These are phyloP conservation scores for Rhyacophila evoluta DNA, from an alignment of 2,888 invertebrate species.

Conservation along the genomic window DNA sequence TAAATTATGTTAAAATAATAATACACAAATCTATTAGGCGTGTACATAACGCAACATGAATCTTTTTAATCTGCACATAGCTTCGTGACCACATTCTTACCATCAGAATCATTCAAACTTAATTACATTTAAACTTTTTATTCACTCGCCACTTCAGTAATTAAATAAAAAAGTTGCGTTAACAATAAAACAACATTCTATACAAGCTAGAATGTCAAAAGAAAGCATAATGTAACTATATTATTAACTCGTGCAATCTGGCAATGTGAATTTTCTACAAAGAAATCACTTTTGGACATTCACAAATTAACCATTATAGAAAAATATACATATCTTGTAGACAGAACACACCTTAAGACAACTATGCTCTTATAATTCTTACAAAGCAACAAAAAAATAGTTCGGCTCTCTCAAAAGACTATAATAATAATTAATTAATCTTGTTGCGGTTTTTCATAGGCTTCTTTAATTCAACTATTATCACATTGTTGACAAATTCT, in stretches of 20 bases:
- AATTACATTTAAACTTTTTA: not conserved
- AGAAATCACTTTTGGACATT: not conserved
- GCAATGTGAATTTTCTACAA: slow-evolving; percentile 4
- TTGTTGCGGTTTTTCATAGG: slow-evolving; percentile 8
- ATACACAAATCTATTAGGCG: slow-evolving; percentile 28
- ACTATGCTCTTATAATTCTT: not conserved
- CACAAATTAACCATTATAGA: not conserved
- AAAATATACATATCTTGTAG: slow-evolving; percentile 12
- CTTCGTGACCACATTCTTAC: not conserved
- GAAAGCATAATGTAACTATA: not conserved
- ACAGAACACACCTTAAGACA: not conserved
- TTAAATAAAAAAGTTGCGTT: not conserved
- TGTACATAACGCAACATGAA: slow-evolving; percentile 12
- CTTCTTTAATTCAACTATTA: not conserved
- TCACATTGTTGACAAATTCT: slow-evolving; percentile 3
- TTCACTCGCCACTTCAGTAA: not conserved
- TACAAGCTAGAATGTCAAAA: not conserved
- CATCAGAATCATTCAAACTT: not conserved
- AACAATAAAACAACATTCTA: not conserved
- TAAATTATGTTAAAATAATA: not conserved
- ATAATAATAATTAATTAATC: not conserved
- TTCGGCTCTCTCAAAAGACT: slow-evolving; percentile 1
- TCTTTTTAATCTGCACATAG: slow-evolving; percentile 21
- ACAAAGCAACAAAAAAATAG: slow-evolving; percentile 10
- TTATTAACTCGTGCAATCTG: slow-evolving; percentile 4